Percentiles rank a stretch among this genome's conserved stretches.
Evolutionary conservation across 2,113 vertebrate species (phyloP).

Genomic region (Phyllostomus hastatus): DNA sequence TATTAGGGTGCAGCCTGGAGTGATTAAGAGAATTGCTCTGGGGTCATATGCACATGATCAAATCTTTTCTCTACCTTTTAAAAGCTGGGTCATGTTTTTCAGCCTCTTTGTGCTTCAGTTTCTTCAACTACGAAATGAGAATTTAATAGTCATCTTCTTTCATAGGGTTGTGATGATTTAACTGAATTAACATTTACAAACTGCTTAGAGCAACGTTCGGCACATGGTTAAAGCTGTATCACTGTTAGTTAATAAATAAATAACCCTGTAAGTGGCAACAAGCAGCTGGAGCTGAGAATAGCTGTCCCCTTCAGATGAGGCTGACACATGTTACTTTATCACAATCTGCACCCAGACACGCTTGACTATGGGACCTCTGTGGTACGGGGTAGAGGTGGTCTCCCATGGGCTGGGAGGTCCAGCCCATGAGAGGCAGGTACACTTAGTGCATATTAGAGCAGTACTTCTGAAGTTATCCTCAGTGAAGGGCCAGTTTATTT

Average conservation of each 20-base stretch:
- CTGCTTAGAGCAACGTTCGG: not conserved
- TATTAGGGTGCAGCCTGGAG: not conserved
- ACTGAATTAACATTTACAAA: not conserved
- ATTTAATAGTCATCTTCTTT: not conserved
- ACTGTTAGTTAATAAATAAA: not conserved
- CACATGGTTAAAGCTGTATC: not conserved
- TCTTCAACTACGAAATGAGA: not conserved
- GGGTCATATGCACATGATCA: not conserved
- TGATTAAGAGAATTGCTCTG: not conserved
- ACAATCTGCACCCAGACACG: not conserved
- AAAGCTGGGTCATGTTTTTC: not conserved
- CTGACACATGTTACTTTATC: not conserved
- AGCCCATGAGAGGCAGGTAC: not conserved
- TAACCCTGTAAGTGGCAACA: not conserved
- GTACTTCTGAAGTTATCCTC: not conserved
- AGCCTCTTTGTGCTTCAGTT: not conserved
- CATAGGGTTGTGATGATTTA: not conserved
- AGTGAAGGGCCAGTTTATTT: not conserved
- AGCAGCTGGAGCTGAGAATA: not conserved
- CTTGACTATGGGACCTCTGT: not conserved
- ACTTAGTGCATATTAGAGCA: not conserved
- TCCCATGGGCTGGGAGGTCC: not conserved
- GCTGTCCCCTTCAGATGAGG: not conserved
- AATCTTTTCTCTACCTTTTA: not conserved
- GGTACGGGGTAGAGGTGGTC: rapidly evolving